Evolutionary conservation across 2,797 vertebrate genomes (phyloP), one percentile per base, ranked within the genome.

Genomic region (Leuciscus waleckii): DNA sequence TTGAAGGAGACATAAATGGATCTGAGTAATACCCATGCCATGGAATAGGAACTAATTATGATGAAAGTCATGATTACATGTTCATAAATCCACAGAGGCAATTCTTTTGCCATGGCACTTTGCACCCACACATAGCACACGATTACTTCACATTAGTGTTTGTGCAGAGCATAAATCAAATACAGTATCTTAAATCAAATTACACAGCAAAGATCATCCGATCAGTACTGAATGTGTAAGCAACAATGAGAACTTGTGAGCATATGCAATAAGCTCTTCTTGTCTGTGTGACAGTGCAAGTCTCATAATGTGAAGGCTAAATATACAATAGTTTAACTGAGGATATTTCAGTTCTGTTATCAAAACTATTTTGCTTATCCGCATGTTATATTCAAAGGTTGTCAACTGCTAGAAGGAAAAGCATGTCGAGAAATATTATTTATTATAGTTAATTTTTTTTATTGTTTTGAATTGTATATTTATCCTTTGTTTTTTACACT

Each of bases 21-120:
- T 51, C 81, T 37, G 68, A 83, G 77, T 69, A 83, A 74, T 83
- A 79, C 61, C 81, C 87, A 51, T 71, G 83, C 51, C 63, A 86
- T 61, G 54, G 70, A 86, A 86, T 82, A 85, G 56, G 56, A 82
- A 73, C 51, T 78, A 78, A 87, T 87, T 87, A 82, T 85, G 79
- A 87, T 85, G 75, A 81, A 82, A 78, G 83, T 74, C 74, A 54
- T 73, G 83, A 87, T 87, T 85, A 82, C 43, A 32, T 85, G 73
- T 81, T 65, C 73, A 85, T 70, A 82, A 69, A 70, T 84, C 54
- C 32, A 51, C 73, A 82, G 79, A 81, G 63, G 71, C 71, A 58
- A 87, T 78, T 77, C 43, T 78, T 82, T 70, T 58, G 17, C 85
- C 56, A 35, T 77, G 85, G 21, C 79, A 81, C 23, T 77, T 68